Conservation (phyloP, 2,797 vertebrate genomes). For the Ctenochaetus hawaiiensis region DNA sequence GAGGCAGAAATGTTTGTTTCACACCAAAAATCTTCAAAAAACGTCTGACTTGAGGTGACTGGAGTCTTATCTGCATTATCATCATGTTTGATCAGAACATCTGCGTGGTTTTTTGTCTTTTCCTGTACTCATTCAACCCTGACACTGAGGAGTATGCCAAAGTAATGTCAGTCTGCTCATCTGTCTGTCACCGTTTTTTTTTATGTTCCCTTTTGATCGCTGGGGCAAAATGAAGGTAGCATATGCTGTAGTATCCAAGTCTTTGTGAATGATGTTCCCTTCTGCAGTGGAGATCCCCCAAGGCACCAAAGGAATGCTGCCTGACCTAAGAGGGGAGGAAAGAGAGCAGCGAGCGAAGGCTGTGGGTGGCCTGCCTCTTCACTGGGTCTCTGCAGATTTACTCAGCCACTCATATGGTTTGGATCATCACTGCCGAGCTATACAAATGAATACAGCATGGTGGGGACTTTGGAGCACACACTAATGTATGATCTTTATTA, state of each 20-base stretch:
- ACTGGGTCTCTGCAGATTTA: slow-evolving; percentile 71
- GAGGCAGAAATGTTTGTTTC: slow-evolving; percentile 9
- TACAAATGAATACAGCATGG: slow-evolving; percentile 76
- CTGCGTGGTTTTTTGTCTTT: slow-evolving; percentile 49
- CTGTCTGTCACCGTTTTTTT: slow-evolving; percentile 67
- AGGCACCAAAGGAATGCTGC: slow-evolving; percentile 79
- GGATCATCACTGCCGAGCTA: slow-evolving; percentile 72
- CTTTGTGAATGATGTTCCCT: slow-evolving; percentile 78
- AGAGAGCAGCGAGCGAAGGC: slow-evolving; percentile 56
- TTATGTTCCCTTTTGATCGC: slow-evolving; percentile 72
- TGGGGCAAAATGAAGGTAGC: slow-evolving; percentile 68
- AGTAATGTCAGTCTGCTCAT: slow-evolving; percentile 71
- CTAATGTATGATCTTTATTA: slow-evolving; percentile 62
- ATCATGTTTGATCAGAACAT: slow-evolving; percentile 58
- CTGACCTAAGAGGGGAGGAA: slow-evolving; percentile 75
- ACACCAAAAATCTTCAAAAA: slow-evolving; percentile 23
- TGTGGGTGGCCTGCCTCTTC: slow-evolving; percentile 81
- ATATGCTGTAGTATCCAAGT: slow-evolving; percentile 73
- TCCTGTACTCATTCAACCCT: slow-evolving; percentile 69
- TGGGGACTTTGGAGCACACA: slow-evolving; percentile 47
- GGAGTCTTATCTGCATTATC: slow-evolving; percentile 37
- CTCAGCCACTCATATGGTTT: slow-evolving; percentile 84
- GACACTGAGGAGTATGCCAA: slow-evolving; percentile 58
- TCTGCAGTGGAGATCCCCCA: slow-evolving; percentile 73
- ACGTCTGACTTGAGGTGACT: background rate